Base-by-base conservation (phyloP, 1,140 invertebrate genomes). In the Lysiphlebus fabarum region DNA sequence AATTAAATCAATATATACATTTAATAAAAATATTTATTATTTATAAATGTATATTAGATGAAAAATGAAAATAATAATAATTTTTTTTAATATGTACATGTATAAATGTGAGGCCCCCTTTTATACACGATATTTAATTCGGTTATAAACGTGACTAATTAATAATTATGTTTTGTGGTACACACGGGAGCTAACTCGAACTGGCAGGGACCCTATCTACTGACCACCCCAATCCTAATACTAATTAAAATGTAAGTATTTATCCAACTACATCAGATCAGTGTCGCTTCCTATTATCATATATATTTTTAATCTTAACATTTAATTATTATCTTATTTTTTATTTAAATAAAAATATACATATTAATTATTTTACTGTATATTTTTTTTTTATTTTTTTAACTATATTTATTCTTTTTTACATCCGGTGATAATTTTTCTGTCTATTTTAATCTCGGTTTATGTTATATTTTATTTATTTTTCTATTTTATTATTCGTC, bases 181-280 rank as follows among this genome's bases (percentile, higher is more conserved):
- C 73, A 71, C 73, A 71, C 74, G 75, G 74, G 74, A 76, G 75
- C 74, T 77, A 77, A 77, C 74, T 71, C 64, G 74, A 76, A 74
- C 72, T 26, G 17, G 70, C 72, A 73, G 76, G 74, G 75, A 70
- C 72, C 72, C 73, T 77, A 63, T 74, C 73, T 77, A 76, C 75
- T 76, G 73, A 77, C 74, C 71, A 77, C 72, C 70, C 74, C 72
- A 74, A 74, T 75, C 73, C 75, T 71, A 73, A 76, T 77, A 77
- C 75, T 76, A 76, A 77, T 76, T 75, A 66, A 70, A 73, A 76
- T 76, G 75, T 77, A 76, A 77, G 75, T 76, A 76, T 75, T 70
- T 65, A 75, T 75, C 70, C 71, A 76, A 72, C 67, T 76, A 75
- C 65, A 66, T 70, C 67, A 67, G 62, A 69, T 74, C 70, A 73